Evolutionary conservation across 2,888 invertebrate genomes (phyloP).

Genomic region (Mesorhabditis spiculigera): DNA sequence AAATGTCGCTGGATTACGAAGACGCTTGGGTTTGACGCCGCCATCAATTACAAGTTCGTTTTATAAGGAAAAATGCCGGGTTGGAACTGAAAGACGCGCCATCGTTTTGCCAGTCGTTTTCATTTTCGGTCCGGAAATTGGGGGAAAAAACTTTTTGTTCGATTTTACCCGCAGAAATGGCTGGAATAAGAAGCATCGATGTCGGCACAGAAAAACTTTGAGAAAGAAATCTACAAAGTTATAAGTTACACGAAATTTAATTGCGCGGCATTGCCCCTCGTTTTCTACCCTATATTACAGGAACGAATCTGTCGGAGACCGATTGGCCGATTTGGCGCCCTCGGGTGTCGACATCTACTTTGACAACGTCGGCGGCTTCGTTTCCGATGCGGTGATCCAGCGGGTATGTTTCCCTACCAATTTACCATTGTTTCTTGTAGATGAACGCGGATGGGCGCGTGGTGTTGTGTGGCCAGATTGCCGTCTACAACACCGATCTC

Average conservation of each 20-base stretch:
- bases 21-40: conserved; percentile 58
- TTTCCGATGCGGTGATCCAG: conserved; percentile 59
- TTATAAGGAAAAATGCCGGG: too few relatives aligned
- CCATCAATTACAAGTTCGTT: conserved; percentile 59
- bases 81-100: too few relatives aligned
- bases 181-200: too few relatives aligned
- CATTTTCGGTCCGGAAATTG: too few relatives aligned
- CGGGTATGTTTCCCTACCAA: background rate
- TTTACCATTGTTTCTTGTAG: conserved; percentile 34
- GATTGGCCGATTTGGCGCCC: conserved; percentile 54
- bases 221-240: background rate
- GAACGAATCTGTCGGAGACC: conserved; percentile 48
- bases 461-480: conserved; percentile 61
- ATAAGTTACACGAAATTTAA: too few relatives aligned
- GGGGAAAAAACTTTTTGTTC: too few relatives aligned
- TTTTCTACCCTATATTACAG: conserved; percentile 11
- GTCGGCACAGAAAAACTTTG: too few relatives aligned
- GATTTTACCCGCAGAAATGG: too few relatives aligned
- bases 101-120: background rate
- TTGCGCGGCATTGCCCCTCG: background rate
- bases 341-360: conserved; percentile 60
- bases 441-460: conserved; percentile 59
- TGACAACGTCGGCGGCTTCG: conserved; percentile 61
- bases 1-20: conserved; percentile 51
- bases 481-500: conserved; percentile 60